Conservation (phyloP, 2,797 vertebrate species). For the Amblyopsis hoosieri region DNA sequence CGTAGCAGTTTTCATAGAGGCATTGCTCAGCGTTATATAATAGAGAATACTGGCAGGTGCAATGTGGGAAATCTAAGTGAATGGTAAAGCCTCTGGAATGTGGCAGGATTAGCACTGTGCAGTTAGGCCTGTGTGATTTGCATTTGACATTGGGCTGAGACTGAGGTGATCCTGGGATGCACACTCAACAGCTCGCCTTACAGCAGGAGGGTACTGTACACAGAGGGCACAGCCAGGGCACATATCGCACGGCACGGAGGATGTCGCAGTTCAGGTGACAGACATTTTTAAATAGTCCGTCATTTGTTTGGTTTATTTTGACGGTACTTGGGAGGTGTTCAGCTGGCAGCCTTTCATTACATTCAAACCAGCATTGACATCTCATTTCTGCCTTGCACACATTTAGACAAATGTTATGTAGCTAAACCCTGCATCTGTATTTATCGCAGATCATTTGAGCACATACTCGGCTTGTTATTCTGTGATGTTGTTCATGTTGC, state of each 20-base stretch:
- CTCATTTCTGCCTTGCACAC: constrained; percentile 33
- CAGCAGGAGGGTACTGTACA: constrained; percentile 18
- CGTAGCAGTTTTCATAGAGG: constrained; percentile 46
- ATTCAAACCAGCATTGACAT: constrained; percentile 52
- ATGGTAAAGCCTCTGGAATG: constrained; percentile 17
- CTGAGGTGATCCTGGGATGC: constrained; percentile 61
- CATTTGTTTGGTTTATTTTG: neutral
- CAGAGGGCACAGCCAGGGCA: neutral
- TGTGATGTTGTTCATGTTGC: neutral
- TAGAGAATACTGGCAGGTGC: constrained; percentile 26
- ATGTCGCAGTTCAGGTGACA: constrained; percentile 19
- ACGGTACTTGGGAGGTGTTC: constrained; percentile 5
- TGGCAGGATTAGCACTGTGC: neutral
- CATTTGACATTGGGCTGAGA: constrained; percentile 57
- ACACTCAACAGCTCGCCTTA: constrained; percentile 49
- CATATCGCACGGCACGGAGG: neutral
- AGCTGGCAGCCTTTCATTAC: constrained; percentile 20
- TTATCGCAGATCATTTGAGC: neutral
- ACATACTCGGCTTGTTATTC: no score
- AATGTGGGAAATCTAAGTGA: constrained; percentile 31
- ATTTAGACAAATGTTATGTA: constrained; percentile 10
- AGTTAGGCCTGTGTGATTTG: neutral
- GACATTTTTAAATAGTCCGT: constrained; percentile 1
- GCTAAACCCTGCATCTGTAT: neutral
- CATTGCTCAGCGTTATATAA: constrained; percentile 46